A percentile compares a stretch with the other conserved stretches of the same genome.
phyloP scores from a whole-genome alignment of 2,888 invertebrate species.

The Tipula vernalis region DNA sequence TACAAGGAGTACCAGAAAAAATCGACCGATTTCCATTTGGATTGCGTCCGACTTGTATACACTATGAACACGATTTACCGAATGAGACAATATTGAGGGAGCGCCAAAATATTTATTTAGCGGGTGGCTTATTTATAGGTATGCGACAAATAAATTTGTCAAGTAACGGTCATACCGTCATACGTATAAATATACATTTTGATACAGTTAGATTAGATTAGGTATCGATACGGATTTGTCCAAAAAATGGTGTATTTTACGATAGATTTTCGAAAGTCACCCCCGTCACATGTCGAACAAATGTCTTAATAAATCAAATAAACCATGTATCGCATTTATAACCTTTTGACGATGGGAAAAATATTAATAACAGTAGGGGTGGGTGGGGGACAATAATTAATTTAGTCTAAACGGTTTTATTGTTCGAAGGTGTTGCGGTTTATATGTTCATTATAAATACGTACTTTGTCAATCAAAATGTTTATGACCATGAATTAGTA shows the following conservation, averaged over 20 bases:
- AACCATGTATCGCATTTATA: neutral
- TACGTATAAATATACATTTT: neutral
- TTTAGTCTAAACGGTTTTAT: neutral
- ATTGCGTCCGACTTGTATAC: neutral
- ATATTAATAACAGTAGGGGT: neutral
- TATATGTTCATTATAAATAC: neutral
- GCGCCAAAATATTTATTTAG: neutral
- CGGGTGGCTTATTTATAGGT: neutral
- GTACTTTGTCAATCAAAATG: neutral
- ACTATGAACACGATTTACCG: neutral
- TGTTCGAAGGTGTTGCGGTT: neutral
- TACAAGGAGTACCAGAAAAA: neutral
- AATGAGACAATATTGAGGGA: neutral
- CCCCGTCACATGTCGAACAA: neutral
- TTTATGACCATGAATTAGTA: neutral
- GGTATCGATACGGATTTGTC: neutral
- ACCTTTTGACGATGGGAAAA: neutral
- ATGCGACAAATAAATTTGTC: neutral
- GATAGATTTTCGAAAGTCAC: neutral
- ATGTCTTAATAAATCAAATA: neutral
- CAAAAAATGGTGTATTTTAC: neutral
- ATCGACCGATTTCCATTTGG: neutral
- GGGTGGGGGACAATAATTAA: neutral
- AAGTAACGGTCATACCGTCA: neutral
- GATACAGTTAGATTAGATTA: neutral